phyloP scores from a whole-genome alignment of 2,797 vertebrate species.

The Macroramphosus scolopax region DNA sequence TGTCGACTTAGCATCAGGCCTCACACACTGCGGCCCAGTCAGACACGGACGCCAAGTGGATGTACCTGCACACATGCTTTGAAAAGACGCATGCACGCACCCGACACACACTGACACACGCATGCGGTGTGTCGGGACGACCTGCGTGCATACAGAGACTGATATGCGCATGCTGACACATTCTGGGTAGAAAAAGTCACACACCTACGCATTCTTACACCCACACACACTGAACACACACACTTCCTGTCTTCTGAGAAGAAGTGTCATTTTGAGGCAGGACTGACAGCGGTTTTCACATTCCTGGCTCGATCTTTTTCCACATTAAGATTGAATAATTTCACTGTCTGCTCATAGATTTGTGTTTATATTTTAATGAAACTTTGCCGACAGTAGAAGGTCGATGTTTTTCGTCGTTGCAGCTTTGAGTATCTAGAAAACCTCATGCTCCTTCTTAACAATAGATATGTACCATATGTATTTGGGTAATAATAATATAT shows the following conservation, averaged over 20 bases:
- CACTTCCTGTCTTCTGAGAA: conserved; percentile 6
- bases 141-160: conserved; percentile 19
- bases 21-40: conserved; percentile 70
- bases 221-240: conserved; percentile 33
- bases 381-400: too few relatives aligned
- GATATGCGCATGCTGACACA: conserved; percentile 37
- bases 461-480: too few relatives aligned
- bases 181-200: conserved; percentile 37
- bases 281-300: conserved; percentile 22
- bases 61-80: conserved; percentile 67
- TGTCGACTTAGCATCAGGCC: conserved; percentile 76
- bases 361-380: conserved; percentile 12
- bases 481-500: too few relatives aligned
- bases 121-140: conserved; percentile 16
- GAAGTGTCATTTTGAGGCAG: conserved; percentile 16
- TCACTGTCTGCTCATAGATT: too few relatives aligned
- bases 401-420: background rate
- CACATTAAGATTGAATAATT: too few relatives aligned
- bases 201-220: conserved; percentile 23
- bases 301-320: conserved; percentile 10
- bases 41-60: conserved; percentile 60
- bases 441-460: too few relatives aligned
- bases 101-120: conserved; percentile 26
- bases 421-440: too few relatives aligned
- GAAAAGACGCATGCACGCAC: conserved; percentile 19